phyloP scores from a whole-genome alignment of 2,797 vertebrate genomes.

The Callimico goeldii region DNA sequence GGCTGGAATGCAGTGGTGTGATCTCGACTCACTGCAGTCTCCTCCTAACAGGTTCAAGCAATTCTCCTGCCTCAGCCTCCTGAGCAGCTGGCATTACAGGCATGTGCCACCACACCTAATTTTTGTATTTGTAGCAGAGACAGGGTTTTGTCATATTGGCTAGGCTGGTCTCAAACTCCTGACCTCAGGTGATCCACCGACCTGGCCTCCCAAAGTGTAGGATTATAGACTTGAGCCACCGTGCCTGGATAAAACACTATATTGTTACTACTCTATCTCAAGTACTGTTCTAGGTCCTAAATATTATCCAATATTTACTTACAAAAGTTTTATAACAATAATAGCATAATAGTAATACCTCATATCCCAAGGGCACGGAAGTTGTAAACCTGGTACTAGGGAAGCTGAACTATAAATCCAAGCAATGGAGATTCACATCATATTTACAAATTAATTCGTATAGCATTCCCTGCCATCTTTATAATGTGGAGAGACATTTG shows the following conservation, averaged over 20 bases:
- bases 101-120: rapidly evolving
- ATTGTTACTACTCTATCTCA: background rate
- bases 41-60: background rate
- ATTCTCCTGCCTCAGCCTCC: background rate
- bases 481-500: background rate
- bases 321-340: background rate
- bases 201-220: background rate
- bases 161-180: background rate
- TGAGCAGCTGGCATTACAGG: background rate
- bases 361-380: background rate
- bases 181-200: background rate
- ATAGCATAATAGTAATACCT: background rate
- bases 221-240: background rate
- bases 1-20: background rate
- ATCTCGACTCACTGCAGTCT: background rate
- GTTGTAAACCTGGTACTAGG: background rate
- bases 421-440: background rate
- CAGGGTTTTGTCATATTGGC: background rate
- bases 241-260: background rate
- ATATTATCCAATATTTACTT: background rate
- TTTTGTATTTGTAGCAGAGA: background rate
- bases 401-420: background rate
- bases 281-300: background rate
- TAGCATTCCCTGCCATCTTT: background rate
- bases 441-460: background rate